These are phyloP conservation scores for Cataglyphis cursor DNA, from an alignment of 2,888 invertebrate species.

Conservation along the genomic window DNA sequence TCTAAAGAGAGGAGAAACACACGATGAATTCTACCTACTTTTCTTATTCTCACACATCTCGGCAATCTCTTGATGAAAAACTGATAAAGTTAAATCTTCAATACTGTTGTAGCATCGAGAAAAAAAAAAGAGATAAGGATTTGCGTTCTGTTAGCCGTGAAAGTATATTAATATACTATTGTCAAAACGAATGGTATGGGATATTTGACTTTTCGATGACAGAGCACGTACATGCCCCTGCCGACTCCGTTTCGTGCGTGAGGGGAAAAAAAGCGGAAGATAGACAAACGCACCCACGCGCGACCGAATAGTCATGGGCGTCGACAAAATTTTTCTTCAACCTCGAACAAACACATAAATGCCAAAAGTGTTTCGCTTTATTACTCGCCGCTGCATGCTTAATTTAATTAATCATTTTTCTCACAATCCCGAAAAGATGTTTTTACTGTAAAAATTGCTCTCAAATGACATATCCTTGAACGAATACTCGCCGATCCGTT, in stretches of 20 bases:
- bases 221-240: slow-evolving; percentile 3
- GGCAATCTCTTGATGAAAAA: neutral
- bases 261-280: slow-evolving; percentile 37
- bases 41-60: neutral
- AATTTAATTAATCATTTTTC: neutral
- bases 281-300: slow-evolving; percentile 39
- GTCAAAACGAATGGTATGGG: slow-evolving; percentile 1
- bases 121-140: neutral
- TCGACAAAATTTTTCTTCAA: neutral
- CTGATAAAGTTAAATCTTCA: neutral
- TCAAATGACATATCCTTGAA: neutral
- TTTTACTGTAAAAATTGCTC: no score
- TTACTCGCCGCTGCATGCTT: neutral
- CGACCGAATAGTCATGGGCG: slow-evolving; percentile 39
- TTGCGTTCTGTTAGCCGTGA: neutral
- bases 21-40: neutral
- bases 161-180: slow-evolving; percentile 7
- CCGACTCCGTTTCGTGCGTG: slow-evolving; percentile 13
- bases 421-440: neutral
- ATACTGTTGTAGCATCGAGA: neutral
- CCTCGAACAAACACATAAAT: neutral
- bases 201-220: slow-evolving; percentile 17
- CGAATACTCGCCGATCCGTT: neutral
- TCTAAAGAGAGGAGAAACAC: neutral
- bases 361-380: neutral